Conservation (phyloP, 1,140 invertebrate species). For the Sminthurinus signatus region DNA sequence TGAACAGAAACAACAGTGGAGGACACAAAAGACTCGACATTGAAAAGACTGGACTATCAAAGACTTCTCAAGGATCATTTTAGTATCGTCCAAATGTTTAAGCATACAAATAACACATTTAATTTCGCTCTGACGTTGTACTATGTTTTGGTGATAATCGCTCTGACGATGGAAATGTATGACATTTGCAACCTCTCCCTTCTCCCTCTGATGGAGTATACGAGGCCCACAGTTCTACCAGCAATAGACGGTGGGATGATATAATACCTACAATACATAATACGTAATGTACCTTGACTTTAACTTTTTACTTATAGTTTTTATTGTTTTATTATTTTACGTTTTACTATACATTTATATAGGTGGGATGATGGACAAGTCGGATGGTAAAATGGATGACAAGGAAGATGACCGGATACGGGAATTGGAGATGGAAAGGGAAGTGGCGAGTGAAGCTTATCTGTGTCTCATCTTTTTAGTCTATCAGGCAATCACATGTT, state of each 20-base stretch:
- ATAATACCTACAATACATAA: too few relatives aligned
- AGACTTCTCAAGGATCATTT: constrained; percentile 27
- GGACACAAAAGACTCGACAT: neutral
- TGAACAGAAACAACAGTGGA: neutral
- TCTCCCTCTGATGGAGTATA: neutral
- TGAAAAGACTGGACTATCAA: constrained; percentile 14
- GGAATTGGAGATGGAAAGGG: neutral
- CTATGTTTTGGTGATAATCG: constrained; percentile 4
- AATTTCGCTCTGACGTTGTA: constrained; percentile 8
- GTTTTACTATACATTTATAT: too few relatives aligned
- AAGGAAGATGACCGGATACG: neutral
- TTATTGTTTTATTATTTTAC: too few relatives aligned
- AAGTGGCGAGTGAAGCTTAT: neutral
- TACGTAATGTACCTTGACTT: too few relatives aligned
- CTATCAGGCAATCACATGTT: neutral
- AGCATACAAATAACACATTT: constrained; percentile 26
- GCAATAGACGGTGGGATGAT: neutral
- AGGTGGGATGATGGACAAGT: too few relatives aligned
- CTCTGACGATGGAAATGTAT: neutral
- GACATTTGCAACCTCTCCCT: neutral
- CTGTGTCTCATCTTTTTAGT: neutral
- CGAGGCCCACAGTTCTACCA: neutral
- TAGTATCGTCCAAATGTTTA: constrained; percentile 21
- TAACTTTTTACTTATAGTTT: too few relatives aligned
- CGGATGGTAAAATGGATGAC: neutral